Evolutionary conservation across 2,888 invertebrate species (phyloP), one percentile per base, ranked within the genome.

Genomic region (Sinhomidia bicolor): DNA sequence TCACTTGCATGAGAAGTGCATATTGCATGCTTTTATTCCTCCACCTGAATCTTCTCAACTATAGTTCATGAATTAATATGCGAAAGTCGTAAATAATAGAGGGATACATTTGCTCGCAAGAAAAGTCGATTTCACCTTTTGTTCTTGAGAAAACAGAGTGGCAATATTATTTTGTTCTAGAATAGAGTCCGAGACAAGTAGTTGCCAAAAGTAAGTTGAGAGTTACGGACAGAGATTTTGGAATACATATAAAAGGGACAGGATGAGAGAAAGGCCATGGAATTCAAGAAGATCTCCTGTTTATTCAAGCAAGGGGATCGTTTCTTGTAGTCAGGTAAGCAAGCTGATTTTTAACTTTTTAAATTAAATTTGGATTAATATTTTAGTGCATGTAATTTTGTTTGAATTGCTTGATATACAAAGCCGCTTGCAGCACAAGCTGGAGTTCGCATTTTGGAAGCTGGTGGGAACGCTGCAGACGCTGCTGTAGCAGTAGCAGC

Each of bases 401-500:
- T 26, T 62, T 2, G 0, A 26, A 1, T 26, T 26, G 1, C 36
- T 68, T 6, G 14, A 17, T 68, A 10, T n/a, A n/a, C 20, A 23
- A 20, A 78, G 78, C 54, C 78, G 0, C 29, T 78, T 5, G 78
- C 78, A 17, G 78, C 78, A 10, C 78, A 78, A 80, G 90, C 90
- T 6, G 92, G 92, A 0, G 51, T 91, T 0, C 62, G 87, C 0
- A 93, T 94, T 54, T 90, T 94, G 51, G 93, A 93, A 85, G 89
- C 90, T 41, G 94, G 94, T 6, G 94, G 94, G 12, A 94, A 94
- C 93, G 94, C 94, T 26, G 94, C 93, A 2, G 94, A 94, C 92
- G 94, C 94, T 17, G 94, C 94, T 12, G 93, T 94, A 29, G 94
- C 93, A 3, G 93, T 93, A 62, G 93, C 94, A 41, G 94, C 94